These are phyloP conservation scores for Pogoniulus pusillus DNA, from an alignment of 2,797 vertebrate genomes.

Conservation along the genomic window DNA sequence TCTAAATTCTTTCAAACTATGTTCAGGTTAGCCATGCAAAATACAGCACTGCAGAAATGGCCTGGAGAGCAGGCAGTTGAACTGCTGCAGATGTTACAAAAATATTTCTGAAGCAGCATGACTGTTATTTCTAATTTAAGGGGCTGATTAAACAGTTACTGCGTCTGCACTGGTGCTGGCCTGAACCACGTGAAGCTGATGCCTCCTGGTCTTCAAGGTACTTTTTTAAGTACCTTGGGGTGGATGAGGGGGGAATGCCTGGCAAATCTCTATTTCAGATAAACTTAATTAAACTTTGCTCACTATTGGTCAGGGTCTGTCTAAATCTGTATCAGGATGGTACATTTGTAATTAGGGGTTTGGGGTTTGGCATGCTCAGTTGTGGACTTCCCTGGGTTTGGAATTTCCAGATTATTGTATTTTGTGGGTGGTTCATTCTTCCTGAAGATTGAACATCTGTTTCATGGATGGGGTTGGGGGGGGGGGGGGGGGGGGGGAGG, in stretches of 20 bases:
- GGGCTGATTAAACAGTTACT: neutral
- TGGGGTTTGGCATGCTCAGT: slow-evolving; percentile 33
- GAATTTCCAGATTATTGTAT: slow-evolving; percentile 44
- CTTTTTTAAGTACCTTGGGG: too few relatives aligned
- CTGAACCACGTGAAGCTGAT: neutral
- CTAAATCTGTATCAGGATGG: neutral
- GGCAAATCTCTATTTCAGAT: slow-evolving; percentile 47
- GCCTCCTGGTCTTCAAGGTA: neutral
- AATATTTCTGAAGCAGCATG: slow-evolving; percentile 13
- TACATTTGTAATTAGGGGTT: slow-evolving; percentile 40
- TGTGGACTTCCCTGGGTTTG: slow-evolving; percentile 38
- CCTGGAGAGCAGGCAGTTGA: neutral
- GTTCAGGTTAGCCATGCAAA: slow-evolving; percentile 31
- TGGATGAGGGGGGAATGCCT: neutral
- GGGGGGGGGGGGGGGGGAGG: neutral
- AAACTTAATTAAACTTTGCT: slow-evolving; percentile 40
- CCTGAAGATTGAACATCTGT: slow-evolving; percentile 54
- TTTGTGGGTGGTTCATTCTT: slow-evolving; percentile 58
- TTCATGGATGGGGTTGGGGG: slow-evolving; percentile 16
- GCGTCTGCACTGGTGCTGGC: neutral
- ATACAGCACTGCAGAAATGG: neutral
- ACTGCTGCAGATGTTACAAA: neutral
- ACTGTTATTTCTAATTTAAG: slow-evolving; percentile 19
- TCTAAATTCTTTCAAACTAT: slow-evolving; percentile 63
- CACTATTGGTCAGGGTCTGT: neutral